A percentile compares a stretch with the other conserved stretches of the same genome.
Conservation (phyloP, 35 echinoderm and acorn worm species). For the Holothuria glaberrima region DNA sequence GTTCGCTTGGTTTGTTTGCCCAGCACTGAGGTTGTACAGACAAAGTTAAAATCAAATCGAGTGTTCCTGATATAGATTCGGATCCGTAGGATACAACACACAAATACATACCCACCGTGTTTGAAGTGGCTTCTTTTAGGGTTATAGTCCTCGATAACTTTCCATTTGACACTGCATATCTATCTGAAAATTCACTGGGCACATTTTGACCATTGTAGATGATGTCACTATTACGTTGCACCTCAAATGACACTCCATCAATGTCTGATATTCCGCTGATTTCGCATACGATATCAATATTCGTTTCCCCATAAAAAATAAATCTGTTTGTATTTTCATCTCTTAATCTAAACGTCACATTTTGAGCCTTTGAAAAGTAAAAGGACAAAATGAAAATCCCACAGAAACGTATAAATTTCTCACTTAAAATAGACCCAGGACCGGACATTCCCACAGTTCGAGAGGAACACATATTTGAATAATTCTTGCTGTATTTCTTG, state of each 20-base stretch:
- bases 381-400: too few relatives aligned
- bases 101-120: neutral
- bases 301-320: neutral
- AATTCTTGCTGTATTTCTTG: too few relatives aligned
- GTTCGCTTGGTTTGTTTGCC: neutral
- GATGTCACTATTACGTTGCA: neutral
- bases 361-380: too few relatives aligned
- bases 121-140: neutral
- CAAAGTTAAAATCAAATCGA: too few relatives aligned
- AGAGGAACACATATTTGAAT: too few relatives aligned
- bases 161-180: neutral
- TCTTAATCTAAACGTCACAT: neutral
- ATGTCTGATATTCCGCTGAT: neutral
- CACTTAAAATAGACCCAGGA: too few relatives aligned
- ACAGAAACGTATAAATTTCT: too few relatives aligned
- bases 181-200: neutral
- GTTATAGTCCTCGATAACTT: constrained; percentile 2
- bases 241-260: neutral
- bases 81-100: neutral
- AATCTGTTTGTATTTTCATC: neutral
- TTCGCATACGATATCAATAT: neutral
- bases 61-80: too few relatives aligned
- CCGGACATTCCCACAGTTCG: too few relatives aligned
- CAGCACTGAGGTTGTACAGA: neutral
- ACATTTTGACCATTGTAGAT: constrained; percentile 9